Conservation (phyloP, 2,113 vertebrate genomes). For the Sula dactylatra region DNA sequence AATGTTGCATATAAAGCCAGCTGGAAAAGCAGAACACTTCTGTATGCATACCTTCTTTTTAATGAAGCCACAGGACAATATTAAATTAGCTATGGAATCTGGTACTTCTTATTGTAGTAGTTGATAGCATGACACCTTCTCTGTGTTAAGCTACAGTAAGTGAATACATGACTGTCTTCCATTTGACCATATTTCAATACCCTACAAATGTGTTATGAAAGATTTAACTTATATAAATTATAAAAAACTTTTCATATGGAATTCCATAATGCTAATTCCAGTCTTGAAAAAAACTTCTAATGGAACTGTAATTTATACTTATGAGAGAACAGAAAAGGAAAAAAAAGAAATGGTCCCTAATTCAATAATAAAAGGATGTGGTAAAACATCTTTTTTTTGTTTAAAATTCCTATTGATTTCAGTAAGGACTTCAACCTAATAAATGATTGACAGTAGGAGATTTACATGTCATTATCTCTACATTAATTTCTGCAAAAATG, state of each 20-base stretch:
- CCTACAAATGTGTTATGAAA: not conserved
- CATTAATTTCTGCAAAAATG: not conserved
- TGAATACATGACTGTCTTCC: not conserved
- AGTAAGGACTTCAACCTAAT: not conserved
- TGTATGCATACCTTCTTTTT: not conserved
- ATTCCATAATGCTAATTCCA: not conserved
- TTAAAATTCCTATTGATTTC: not conserved
- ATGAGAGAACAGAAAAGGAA: not conserved
- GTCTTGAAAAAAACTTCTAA: not conserved
- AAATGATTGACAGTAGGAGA: not conserved
- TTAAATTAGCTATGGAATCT: not conserved
- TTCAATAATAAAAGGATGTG: not conserved
- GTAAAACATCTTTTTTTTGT: not conserved
- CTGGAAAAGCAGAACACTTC: not conserved
- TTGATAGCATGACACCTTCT: not conserved
- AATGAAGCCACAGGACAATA: conserved; percentile 23
- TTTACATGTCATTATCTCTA: not conserved
- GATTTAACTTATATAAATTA: not conserved
- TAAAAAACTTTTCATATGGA: not conserved
- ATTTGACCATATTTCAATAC: not conserved
- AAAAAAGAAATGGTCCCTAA: not conserved
- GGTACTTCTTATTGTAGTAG: not conserved
- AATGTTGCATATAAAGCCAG: not conserved
- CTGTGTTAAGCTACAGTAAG: not conserved
- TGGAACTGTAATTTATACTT: not conserved